phyloP scores from a whole-genome alignment of 1,140 invertebrate genomes.

The Cepaea nemoralis region DNA sequence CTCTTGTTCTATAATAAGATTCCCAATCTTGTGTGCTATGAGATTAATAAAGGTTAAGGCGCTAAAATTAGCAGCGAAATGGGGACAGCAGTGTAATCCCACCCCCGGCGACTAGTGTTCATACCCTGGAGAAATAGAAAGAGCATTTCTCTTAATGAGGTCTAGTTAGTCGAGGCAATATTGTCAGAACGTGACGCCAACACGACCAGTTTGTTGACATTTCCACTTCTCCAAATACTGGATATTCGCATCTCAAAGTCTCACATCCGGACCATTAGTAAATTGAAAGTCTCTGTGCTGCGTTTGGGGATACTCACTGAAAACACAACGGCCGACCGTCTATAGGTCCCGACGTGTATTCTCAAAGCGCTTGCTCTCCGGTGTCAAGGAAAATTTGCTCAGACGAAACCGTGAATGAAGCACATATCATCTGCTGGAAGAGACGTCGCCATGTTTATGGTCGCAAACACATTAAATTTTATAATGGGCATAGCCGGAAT shows the following conservation, averaged over 20 bases:
- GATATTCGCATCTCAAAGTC: background rate
- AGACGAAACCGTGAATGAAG: background rate
- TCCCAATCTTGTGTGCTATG: too few relatives aligned
- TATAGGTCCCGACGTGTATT: background rate
- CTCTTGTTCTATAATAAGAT: too few relatives aligned
- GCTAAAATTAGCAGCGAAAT: too few relatives aligned
- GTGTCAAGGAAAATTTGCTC: background rate
- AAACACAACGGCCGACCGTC: background rate
- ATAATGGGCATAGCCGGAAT: background rate
- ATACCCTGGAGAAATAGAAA: too few relatives aligned
- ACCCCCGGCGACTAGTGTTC: too few relatives aligned
- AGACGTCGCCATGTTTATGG: background rate
- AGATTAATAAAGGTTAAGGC: too few relatives aligned
- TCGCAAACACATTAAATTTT: background rate
- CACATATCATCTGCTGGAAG: background rate
- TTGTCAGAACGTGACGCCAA: background rate
- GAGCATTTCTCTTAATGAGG: too few relatives aligned
- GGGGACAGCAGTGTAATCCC: too few relatives aligned
- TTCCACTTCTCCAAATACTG: background rate
- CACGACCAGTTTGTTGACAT: background rate
- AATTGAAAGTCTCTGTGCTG: background rate
- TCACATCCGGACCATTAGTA: conserved; percentile 2
- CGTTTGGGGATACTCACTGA: background rate
- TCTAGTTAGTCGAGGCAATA: too few relatives aligned
- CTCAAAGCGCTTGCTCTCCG: background rate